Percentiles rank a stretch among this genome's conserved stretches.
These are phyloP conservation scores for Camponotus floridanus DNA, from an alignment of 1,140 invertebrate species.

Conservation along the genomic window DNA sequence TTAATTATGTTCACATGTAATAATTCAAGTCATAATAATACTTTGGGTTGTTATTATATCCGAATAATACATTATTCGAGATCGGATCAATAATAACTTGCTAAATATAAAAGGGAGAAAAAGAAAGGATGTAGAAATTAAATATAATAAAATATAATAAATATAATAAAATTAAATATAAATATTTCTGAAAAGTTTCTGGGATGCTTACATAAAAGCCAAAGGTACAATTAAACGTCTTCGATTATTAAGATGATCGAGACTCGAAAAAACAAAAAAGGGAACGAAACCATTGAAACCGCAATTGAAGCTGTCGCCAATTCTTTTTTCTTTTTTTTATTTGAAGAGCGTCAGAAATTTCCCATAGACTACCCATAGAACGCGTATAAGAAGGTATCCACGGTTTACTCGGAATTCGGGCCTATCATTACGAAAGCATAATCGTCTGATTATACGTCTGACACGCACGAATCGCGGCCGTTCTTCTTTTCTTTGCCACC, in stretches of 20 bases:
- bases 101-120: too few relatives aligned
- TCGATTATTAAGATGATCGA: not conserved
- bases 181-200: not conserved
- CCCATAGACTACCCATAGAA: slow-evolving; percentile 61
- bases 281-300: slow-evolving; percentile 18
- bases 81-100: too few relatives aligned
- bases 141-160: not conserved
- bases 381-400: slow-evolving; percentile 9
- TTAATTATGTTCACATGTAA: too few relatives aligned
- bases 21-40: too few relatives aligned
- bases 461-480: slow-evolving; percentile 34
- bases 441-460: slow-evolving; percentile 74
- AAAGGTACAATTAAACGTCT: not conserved
- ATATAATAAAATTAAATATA: not conserved
- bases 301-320: too few relatives aligned
- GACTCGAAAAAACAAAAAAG: slow-evolving; percentile 6
- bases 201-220: not conserved
- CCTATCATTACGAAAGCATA: slow-evolving; percentile 70
- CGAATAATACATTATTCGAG: too few relatives aligned
- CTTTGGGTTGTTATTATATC: too few relatives aligned
- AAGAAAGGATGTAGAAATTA: too few relatives aligned
- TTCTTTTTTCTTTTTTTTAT: not conserved
- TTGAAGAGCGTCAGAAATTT: slow-evolving; percentile 40
- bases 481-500: not conserved
- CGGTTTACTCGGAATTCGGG: slow-evolving; percentile 65